Conservation (phyloP, 2,888 invertebrate species). For the Diplazon laetatorius region DNA sequence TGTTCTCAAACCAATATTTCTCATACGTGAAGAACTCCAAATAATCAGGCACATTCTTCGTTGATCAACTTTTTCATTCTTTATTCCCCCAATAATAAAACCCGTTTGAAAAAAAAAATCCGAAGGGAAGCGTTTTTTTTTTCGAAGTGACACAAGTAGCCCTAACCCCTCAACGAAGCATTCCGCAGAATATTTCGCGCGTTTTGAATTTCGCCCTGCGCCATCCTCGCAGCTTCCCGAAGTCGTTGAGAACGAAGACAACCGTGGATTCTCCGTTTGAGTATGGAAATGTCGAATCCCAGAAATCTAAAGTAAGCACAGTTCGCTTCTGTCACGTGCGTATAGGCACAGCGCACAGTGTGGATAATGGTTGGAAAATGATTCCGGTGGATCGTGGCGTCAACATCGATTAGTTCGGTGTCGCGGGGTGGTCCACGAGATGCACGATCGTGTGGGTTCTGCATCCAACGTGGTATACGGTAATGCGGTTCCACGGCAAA, state of each 20-base stretch:
- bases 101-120: too few relatives aligned
- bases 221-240: conserved; percentile 13
- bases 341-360: conserved; percentile 7
- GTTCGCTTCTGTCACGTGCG: conserved; percentile 34
- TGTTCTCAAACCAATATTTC: too few relatives aligned
- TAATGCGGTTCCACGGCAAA: conserved; percentile 46
- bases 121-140: too few relatives aligned
- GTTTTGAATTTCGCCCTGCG: too few relatives aligned
- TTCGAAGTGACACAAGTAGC: too few relatives aligned
- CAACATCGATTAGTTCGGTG: conserved; percentile 31
- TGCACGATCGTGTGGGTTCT: neutral
- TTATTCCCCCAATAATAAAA: too few relatives aligned
- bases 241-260: conserved; percentile 3
- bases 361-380: conserved; percentile 43
- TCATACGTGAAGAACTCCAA: too few relatives aligned
- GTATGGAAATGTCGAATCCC: conserved; percentile 8
- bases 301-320: conserved; percentile 35
- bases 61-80: too few relatives aligned
- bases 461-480: neutral
- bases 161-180: too few relatives aligned
- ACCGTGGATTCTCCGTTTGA: neutral
- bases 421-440: conserved; percentile 8
- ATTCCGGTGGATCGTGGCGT: conserved; percentile 34
- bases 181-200: too few relatives aligned
- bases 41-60: too few relatives aligned